Evolutionary conservation across 2,113 vertebrate species (phyloP), one percentile per base, ranked within the genome.

Genomic region (Phocoena phocoena): DNA sequence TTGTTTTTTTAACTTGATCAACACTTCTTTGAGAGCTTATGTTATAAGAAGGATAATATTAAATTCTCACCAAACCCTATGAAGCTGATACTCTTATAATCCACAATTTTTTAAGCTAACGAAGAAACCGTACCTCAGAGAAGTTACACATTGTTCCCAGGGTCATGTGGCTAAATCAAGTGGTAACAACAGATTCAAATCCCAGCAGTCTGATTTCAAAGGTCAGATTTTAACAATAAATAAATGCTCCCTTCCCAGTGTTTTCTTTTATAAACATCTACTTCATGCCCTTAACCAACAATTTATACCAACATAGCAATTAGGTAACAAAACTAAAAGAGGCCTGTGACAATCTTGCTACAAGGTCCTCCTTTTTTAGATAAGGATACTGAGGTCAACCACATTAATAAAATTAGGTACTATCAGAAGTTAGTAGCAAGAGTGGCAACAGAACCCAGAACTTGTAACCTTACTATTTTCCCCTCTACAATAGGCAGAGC

Each of bases 221-320:
- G 38, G 36, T 55, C 65, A 76, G 15, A 53, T 38, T 88, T 36
- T 21, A 71, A 70, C n/a, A 81, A 28, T 26, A 55, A 71, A 38
- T 21, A 65, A 53, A 18, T 23, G 26, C 3, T 12, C 8, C 3
- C 6, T 5, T 1, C 25, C 18, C 33, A 5, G 3, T 25, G 15
- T 31, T 70, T 67, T 63, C 60, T 26, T 71, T 74, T 41, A 83
- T 53, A 68, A 90, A 50, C 23, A 70, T 18, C 14, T 14, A 62
- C 26, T 14, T 62, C 12, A 58, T 26, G 14, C 20, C 4, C 33
- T 5, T 53, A 84, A 77, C 11, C 6, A 58, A 44, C 28, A 77
- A 60, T 71, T 65, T 28, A 44, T 3, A 63, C 14, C 44, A n/a
- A 58, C 2, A 63, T 21, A 47, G 12, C 1, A 53, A 28, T 60